Base-by-base conservation (phyloP, 2,888 invertebrate genomes). In the Xanthorhoe designata region DNA sequence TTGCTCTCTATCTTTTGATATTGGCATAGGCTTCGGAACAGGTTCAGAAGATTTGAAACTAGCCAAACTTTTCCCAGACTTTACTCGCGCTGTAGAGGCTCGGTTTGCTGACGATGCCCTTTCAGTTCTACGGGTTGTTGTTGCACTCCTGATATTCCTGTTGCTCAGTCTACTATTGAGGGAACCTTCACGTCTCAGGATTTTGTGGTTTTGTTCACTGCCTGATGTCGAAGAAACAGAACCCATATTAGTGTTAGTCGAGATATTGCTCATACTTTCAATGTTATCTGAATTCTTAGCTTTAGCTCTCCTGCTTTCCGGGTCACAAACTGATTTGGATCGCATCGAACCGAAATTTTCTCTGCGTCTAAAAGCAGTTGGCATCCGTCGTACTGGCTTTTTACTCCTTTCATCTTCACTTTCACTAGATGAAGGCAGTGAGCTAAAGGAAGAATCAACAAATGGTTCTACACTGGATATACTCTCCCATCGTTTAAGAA, bases 401-500 rank as follows among this genome's bases (percentile, higher is more conserved):
- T 91, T 91, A 61, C 84, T 87, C 6, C 80, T 79, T 71, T 92
- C 90, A 69, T 91, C 90, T 77, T 94, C 90, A 77, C 90, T 94
- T 17, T 94, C 94, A 69, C 93, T 94, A 32, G 93, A 92, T 29
- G 92, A 90, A 58, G 94, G 94, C 54, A 94, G 86, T 49, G 95
- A 95, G 75, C 95, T 95, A 61, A 95, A 94, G 42, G 95, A 95
- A 50, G 95, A 96, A 86, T 97, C 96, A 29, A 96, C 92, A 72
- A 96, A 94, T 15, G 96, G 96, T 58, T 96, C 96, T 18, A 96
- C 93, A 78, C 96, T 96, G 0, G 96, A 96, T 49, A 95, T 94
- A 78, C 96, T 96, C 73, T 94, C 95, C 89, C 94, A 95, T 60
- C 94, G 85, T 79, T 92, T 94, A 17, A 94, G 71, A 59, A 91